These are phyloP conservation scores for Miltochrista miniata DNA, from an alignment of 2,888 invertebrate species.

Conservation along the genomic window DNA sequence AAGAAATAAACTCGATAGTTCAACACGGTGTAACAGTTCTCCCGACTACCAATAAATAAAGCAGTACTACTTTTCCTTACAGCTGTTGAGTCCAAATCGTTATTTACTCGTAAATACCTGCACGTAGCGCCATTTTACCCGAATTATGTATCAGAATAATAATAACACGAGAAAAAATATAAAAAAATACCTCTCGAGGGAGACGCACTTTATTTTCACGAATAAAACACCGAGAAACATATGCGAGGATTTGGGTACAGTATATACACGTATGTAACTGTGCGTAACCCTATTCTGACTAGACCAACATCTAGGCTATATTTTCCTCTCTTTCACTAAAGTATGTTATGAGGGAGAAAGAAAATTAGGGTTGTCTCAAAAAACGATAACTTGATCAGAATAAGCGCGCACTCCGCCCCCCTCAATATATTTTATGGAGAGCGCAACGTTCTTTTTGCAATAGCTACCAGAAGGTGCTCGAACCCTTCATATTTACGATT, in stretches of 20 bases:
- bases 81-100: slow-evolving; percentile 31
- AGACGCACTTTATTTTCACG: slow-evolving; percentile 68
- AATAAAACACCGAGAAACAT: slow-evolving; percentile 75
- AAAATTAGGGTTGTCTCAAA: slow-evolving; percentile 23
- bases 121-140: slow-evolving; percentile 36
- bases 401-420: slow-evolving; percentile 40
- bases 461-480: slow-evolving; percentile 80
- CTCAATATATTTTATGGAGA: slow-evolving; percentile 81
- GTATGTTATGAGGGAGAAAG: slow-evolving; percentile 24
- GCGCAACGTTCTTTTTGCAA: slow-evolving; percentile 80
- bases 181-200: slow-evolving; percentile 37
- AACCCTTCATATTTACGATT: slow-evolving; percentile 83
- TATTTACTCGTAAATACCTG: slow-evolving; percentile 44
- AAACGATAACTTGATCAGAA: slow-evolving; percentile 20
- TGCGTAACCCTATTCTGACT: slow-evolving; percentile 29
- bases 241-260: slow-evolving; percentile 69
- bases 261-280: slow-evolving; percentile 69
- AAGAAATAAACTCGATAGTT: slow-evolving; percentile 12
- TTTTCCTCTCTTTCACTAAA: slow-evolving; percentile 23
- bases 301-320: slow-evolving; percentile 3
- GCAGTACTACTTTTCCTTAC: slow-evolving; percentile 27
- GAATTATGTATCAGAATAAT: slow-evolving; percentile 41
- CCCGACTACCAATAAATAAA: slow-evolving; percentile 32
- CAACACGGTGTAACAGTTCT: slow-evolving; percentile 16
- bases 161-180: slow-evolving; percentile 47